phyloP scores from a whole-genome alignment of 2,113 vertebrate species.

The Rhinolophus ferrumequinum region DNA sequence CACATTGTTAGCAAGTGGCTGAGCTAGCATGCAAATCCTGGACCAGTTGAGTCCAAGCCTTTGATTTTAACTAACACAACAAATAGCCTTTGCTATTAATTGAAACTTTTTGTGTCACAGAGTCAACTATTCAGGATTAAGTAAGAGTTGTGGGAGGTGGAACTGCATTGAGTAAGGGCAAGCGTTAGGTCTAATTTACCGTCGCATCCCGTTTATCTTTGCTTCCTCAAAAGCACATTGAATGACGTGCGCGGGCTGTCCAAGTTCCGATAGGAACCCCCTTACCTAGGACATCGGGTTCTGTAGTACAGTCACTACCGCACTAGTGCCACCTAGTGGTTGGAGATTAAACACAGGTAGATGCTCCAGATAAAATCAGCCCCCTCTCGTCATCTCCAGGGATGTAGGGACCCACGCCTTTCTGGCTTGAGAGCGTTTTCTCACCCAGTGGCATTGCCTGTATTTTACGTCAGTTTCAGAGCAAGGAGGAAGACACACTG shows the following conservation, averaged over 20 bases:
- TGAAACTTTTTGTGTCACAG: not conserved
- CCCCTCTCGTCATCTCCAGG: accelerated
- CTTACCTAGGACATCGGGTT: not conserved
- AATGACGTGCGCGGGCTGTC: not conserved
- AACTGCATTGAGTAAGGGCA: not conserved
- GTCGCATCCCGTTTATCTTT: not conserved
- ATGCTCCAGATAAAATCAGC: accelerated
- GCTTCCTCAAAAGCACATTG: not conserved
- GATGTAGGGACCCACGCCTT: not conserved
- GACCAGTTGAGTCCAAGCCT: not conserved
- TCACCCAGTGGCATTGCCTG: not conserved
- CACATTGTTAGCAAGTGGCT: not conserved
- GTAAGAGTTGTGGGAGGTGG: not conserved
- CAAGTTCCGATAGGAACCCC: not conserved
- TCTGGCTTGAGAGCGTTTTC: not conserved
- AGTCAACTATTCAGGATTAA: not conserved
- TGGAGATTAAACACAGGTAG: not conserved
- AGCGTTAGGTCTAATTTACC: not conserved
- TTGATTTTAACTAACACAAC: not conserved
- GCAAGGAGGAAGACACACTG: not conserved
- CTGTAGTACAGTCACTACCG: not conserved
- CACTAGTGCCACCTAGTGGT: constrained; percentile 47
- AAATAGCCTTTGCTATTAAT: not conserved
- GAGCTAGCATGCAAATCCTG: not conserved
- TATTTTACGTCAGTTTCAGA: not conserved